Conservation (phyloP, 2,888 invertebrate species). For the Cosmorhoe ocellata region DNA sequence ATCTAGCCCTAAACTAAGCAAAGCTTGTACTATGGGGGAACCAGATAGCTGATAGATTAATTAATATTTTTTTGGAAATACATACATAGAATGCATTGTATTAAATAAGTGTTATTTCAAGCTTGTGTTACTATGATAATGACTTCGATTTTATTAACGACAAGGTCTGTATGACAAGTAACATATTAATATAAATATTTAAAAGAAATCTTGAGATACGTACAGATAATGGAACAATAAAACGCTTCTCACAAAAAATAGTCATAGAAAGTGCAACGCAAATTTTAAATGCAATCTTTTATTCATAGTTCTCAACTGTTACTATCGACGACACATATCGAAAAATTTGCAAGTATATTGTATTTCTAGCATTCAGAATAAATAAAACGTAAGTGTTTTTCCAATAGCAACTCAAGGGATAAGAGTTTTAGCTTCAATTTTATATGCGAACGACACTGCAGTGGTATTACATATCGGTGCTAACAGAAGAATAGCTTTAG, state of each 20-base stretch:
- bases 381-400: constrained; percentile 30
- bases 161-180: no score
- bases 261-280: constrained; percentile 11
- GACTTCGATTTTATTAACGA: no score
- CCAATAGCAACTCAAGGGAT: constrained; percentile 13
- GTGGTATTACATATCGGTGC: constrained; percentile 14
- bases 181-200: no score
- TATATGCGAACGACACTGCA: constrained; percentile 1
- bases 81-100: no score
- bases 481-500: background rate
- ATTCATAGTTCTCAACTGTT: constrained; percentile 40
- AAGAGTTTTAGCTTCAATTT: constrained; percentile 13
- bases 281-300: constrained; percentile 35
- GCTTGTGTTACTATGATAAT: no score
- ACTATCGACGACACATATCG: constrained; percentile 39
- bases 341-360: constrained; percentile 48
- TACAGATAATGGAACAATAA: no score
- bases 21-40: no score
- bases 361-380: constrained; percentile 36
- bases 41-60: no score
- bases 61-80: no score
- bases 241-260: background rate
- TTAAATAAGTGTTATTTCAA: no score
- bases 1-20: no score
- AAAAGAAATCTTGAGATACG: no score